Base-by-base conservation (phyloP, 2,113 vertebrate genomes). In the Actinemys pallida region DNA sequence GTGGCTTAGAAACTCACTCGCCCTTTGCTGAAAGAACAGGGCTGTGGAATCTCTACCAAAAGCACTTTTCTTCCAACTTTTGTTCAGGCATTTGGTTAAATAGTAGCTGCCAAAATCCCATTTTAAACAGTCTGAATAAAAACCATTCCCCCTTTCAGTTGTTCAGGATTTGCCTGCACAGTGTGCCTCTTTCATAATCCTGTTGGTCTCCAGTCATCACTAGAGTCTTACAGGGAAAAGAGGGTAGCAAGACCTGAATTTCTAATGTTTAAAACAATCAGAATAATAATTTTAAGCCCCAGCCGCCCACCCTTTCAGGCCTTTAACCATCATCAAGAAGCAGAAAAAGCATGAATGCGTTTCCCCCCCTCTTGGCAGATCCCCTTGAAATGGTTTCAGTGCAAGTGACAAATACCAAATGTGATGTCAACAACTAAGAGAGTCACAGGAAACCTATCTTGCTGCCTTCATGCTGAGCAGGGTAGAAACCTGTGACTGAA, bases 91-190 rank as follows among this genome's bases (percentile, higher is more conserved):
- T 97, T 93, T 84, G 65, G 0, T 93, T 84, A 94, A 78, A 89
- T 42, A 81, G 83, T 86, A 94, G 53, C 78, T 87, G 85, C 94
- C 84, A 83, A 78, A 25, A 45, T 78, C 42, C 45, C 11, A 78
- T 78, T 47, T 78, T 78, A 24, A 78, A 27, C 24, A 78, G 25
- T 11, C 24, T 47, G 75, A 29, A 83, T 65, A 91, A 78, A 93
- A 24, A 83, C 90, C 86, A 83, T 54, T 95, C 78, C 88, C 84
- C 65, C 86, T 96, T 93, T 93, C 62, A 11, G 4, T 87, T 93
- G 78, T 90, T 93, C 93, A 72, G 13, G 7, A 95, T 96, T 96
- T 94, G 91, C 87, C 84, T 96, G 80, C 87, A 81, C 90, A 86
- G 94, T 96, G 80, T 95, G 86, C 42, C 92, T 95, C 90, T 96